Conservation (phyloP, 2,797 vertebrate species). For the Chelon auratus region DNA sequence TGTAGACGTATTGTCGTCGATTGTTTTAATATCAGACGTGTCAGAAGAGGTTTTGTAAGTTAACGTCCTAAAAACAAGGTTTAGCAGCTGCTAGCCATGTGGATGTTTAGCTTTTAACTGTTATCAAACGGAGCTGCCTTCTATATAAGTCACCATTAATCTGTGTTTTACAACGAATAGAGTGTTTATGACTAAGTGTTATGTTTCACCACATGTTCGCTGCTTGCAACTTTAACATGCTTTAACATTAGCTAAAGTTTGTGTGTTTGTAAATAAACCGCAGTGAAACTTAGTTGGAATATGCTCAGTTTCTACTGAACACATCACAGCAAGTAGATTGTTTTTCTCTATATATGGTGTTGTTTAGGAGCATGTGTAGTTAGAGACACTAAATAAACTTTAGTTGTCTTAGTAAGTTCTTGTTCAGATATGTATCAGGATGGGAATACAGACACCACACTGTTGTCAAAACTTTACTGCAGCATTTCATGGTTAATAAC, state of each 20-base stretch:
- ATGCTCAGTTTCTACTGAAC: no score
- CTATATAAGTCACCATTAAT: neutral
- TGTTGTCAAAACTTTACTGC: neutral
- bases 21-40: neutral
- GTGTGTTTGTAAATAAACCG: no score
- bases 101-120: neutral
- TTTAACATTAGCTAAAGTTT: neutral
- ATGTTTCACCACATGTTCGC: neutral
- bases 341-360: neutral
- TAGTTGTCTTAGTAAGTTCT: neutral
- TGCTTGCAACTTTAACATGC: neutral
- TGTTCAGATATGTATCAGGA: neutral
- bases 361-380: neutral
- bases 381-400: neutral
- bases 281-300: no score
- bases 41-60: neutral
- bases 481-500: neutral
- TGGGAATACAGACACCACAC: neutral
- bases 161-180: neutral
- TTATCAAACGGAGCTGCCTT: neutral
- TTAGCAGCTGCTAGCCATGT: neutral
- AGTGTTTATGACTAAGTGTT: neutral
- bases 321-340: neutral
- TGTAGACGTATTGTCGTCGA: neutral
- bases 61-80: conserved; percentile 17